Conservation (phyloP, 1,140 invertebrate genomes). For the Mercenaria mercenaria region DNA sequence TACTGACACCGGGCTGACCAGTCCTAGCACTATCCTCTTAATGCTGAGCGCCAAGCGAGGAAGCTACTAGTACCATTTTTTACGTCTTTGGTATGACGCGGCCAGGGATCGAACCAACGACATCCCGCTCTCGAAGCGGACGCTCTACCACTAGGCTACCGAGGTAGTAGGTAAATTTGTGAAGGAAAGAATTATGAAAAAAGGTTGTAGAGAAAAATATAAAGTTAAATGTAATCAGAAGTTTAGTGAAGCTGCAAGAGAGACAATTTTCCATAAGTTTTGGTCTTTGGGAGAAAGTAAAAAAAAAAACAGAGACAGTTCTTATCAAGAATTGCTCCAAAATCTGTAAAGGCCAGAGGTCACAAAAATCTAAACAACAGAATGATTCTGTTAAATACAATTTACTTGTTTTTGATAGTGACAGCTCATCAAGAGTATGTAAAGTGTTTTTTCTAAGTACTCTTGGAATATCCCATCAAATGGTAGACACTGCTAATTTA, state of each 20-base stretch:
- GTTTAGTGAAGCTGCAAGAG: not conserved
- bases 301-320: slow-evolving; percentile 10
- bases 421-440: not conserved
- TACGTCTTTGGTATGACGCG: no score
- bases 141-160: no score
- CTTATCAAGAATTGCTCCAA: not conserved
- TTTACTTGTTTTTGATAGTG: not conserved
- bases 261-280: not conserved
- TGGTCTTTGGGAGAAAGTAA: not conserved
- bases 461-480: not conserved
- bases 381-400: not conserved
- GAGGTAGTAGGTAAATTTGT: no score
- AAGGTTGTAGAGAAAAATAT: not conserved
- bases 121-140: no score
- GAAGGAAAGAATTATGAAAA: not conserved
- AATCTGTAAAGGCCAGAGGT: not conserved
- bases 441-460: slow-evolving; percentile 2
- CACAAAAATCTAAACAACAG: not conserved
- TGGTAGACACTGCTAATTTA: not conserved
- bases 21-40: no score
- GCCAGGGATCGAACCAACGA: no score
- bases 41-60: no score
- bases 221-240: not conserved
- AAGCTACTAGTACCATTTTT: no score
- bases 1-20: no score